Evolutionary conservation across 2,797 vertebrate species (phyloP), one percentile per base, ranked within the genome.

Genomic region (Semaprochilodus insignis): DNA sequence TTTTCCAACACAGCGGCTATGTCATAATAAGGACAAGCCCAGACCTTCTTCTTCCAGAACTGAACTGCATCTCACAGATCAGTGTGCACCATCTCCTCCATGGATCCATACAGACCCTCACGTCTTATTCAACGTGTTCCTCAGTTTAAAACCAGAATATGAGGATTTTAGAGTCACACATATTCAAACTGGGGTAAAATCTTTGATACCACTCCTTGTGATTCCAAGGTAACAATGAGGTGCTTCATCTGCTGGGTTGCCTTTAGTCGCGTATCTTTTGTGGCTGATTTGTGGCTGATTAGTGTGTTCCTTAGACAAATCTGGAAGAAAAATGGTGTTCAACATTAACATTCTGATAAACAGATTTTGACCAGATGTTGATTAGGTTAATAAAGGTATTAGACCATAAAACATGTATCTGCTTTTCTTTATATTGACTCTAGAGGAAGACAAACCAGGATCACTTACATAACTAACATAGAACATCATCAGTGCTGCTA

Each of bases 381-480:
- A 59, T 27, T 27, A 54, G 10, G 34, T 62, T n/a, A 0, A 48
- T n/a, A 69, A 19, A 16, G 54, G n/a, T 59, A 40, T 25, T 19
- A 27, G 19, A 51, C 25, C 8, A 11, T 55, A 40, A 17, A 5
- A n/a, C 17, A 10, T 66, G 15, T 5, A 25, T 21, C 19, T 36
- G 34, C n/a, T 55, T 31, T 66, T 13, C 17, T 51, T 72, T 34
- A 23, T 8, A 63, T 1, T 31, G 4, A 15, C 27, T 54, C 19
- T 54, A 15, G 3, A 54, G 36, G 25, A 63, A 40, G 4, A 51
- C 25, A 13, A 73, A 48, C 14, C 6, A 63, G 1, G 8, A 0
- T 8, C 60, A 93, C 94, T 94, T 88, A 95, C 94, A 8, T 93
- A 93, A 88, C 89, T 92, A 16, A 92, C 44, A 17, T 67, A 51